Evolutionary conservation across 2,797 vertebrate genomes (phyloP), one percentile per base, ranked within the genome.

Genomic region (Pangasius larnaudii): DNA sequence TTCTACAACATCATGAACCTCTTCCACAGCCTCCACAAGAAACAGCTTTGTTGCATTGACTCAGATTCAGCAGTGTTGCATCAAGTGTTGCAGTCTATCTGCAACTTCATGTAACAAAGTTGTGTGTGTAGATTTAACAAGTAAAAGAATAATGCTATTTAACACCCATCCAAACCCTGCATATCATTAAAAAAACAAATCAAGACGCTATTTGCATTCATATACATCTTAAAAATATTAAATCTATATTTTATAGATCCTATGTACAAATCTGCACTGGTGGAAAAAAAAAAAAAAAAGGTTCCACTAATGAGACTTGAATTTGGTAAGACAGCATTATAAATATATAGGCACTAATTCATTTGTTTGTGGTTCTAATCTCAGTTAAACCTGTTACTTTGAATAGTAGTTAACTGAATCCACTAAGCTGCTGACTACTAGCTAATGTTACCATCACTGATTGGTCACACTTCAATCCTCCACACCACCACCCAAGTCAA

Each of bases 51-150:
- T 83, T 83, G 81, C 42, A 1, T 33, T 49, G 61, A 67, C 42
- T 83, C 61, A 5, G 72, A 56, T 84, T 88, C 84, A 61, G 19
- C 14, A 61, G 59, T 63, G 81, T 67, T 83, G 61, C 81, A 65
- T 65, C 36, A 83, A 65, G 24, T 42, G 33, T 46, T 63, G 79
- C 58, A 61, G 80, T 18, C 80, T 22, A 30, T 39, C 16, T 83
- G 80, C 59, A 83, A 65, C 80, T 65, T 83, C 14, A 9, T 63
- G 59, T 49, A 65, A 83, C 42, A 49, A 67, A 83, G 27, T 14
- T 27, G 4, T 27, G 7, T 46, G 42, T 67, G 61, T 82, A 8
- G 33, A 80, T 58, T 80, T 80, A 58, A 39, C 16, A 63, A 42
- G 36, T 16, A 3, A 63, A 82, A 63, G 5, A 79, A 79, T 36